phyloP scores from a whole-genome alignment of 2,888 invertebrate species.

The Altica lythri region DNA sequence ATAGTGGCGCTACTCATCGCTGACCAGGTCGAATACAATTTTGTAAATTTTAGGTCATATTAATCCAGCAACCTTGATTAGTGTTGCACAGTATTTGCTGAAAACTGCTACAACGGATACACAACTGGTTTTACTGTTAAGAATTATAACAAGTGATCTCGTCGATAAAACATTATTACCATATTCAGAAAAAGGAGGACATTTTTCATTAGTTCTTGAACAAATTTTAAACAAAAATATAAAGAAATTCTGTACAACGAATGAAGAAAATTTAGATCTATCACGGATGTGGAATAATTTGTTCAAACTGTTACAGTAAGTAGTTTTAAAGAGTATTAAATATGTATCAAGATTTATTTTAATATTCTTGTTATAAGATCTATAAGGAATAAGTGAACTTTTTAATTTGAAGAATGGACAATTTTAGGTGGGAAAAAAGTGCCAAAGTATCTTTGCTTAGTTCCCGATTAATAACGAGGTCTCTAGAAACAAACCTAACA shows the following conservation, averaged over 20 bases:
- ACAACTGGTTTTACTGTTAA: constrained; percentile 66
- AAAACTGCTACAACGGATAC: constrained; percentile 64
- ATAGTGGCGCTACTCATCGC: too few relatives aligned
- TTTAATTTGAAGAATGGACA: too few relatives aligned
- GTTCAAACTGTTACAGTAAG: constrained; percentile 48
- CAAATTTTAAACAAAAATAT: constrained; percentile 50
- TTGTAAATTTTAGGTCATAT: constrained; percentile 60
- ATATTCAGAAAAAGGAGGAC: constrained; percentile 56
- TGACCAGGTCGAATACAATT: neutral
- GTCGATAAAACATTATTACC: constrained; percentile 51
- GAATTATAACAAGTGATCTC: constrained; percentile 66
- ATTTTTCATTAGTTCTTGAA: constrained; percentile 56
- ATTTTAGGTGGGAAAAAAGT: constrained; percentile 68
- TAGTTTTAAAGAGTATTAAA: constrained; percentile 7
- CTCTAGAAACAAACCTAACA: constrained; percentile 58
- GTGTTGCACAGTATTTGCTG: constrained; percentile 65
- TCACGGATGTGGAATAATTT: constrained; percentile 54
- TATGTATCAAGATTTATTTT: constrained; percentile 3
- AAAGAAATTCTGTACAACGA: constrained; percentile 42
- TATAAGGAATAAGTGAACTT: too few relatives aligned
- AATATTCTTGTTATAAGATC: too few relatives aligned
- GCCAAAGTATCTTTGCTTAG: constrained; percentile 54
- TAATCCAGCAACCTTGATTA: constrained; percentile 66
- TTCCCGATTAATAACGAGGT: constrained; percentile 57
- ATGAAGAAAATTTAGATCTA: constrained; percentile 45